Base-by-base conservation (phyloP, 2,888 invertebrate species). In the Ornithoptera alexandrae region DNA sequence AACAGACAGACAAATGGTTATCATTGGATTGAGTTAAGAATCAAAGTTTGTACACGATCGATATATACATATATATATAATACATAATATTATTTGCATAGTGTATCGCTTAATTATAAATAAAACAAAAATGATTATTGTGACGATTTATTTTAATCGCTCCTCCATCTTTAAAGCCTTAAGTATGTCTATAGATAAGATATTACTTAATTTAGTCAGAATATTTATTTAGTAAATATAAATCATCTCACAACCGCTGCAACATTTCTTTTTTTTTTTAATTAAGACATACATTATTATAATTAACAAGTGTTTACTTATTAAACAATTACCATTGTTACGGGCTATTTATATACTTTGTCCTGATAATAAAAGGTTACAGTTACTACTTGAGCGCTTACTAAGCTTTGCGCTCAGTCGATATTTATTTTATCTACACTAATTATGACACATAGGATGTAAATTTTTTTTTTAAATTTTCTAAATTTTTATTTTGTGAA, bases 171-270 rank as follows among this genome's bases (percentile, higher is more conserved):
- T 91, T 90, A 84, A 84, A 77, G 86, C 66, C 67, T 67, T 67
- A 62, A 39, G 39, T 90, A 91, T 81, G 80, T 89, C 91, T 92
- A 92, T 92, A 91, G 92, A 92, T 92, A 82, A 91, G 90, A 91
- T 91, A 90, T 90, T 90, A 90, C 90, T 90, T 92, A 90, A 85
- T 86, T 87, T 90, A 89, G 84, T 90, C 85, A 88, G 89, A 91
- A 53, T n/a, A 53, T 53, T 89, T n/a, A 53, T 53, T 89, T 91
- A 91, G 88, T 90, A 89, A 92, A 91, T 90, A 89, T 65, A 90
- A 83, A 92, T 90, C 91, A 89, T 91, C 90, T 92, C 92, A 92
- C 92, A 92, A 92, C 92, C 92, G 83, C 91, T 86, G 89, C 92
- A 92, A 92, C 92, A 88, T 85, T 79, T 82, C 81, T 84, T 74